These are phyloP conservation scores for Pollenia labialis DNA, from an alignment of 2,888 invertebrate genomes.

Conservation along the genomic window DNA sequence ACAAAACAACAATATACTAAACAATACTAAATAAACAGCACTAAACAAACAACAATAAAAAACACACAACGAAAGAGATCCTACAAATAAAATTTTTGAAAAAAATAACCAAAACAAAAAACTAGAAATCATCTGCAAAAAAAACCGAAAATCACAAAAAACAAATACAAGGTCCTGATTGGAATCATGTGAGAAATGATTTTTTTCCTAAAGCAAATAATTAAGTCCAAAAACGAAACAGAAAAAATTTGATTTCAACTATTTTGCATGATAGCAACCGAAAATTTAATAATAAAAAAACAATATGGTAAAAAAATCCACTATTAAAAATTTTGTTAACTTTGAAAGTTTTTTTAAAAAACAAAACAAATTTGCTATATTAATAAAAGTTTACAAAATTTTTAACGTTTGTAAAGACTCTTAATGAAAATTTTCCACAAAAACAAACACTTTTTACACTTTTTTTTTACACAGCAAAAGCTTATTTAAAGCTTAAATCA, in stretches of 20 bases:
- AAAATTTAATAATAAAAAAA: slow-evolving; percentile 19
- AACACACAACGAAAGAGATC: slow-evolving; percentile 62
- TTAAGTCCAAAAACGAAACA: slow-evolving; percentile 65
- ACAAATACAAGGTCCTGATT: slow-evolving; percentile 72
- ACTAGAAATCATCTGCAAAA: slow-evolving; percentile 4
- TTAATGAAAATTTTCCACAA: slow-evolving; percentile 81
- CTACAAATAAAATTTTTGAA: slow-evolving; percentile 60
- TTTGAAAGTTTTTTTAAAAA: slow-evolving; percentile 40
- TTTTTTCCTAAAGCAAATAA: slow-evolving; percentile 73
- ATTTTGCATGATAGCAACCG: slow-evolving; percentile 81
- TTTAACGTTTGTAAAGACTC: slow-evolving; percentile 83
- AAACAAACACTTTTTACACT: slow-evolving; percentile 26
- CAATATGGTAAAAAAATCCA: slow-evolving; percentile 50
- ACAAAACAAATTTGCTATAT: background rate
- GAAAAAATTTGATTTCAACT: slow-evolving; percentile 80
- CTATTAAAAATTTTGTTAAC: slow-evolving; percentile 72
- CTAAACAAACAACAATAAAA: slow-evolving; percentile 12
- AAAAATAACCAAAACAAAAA: background rate
- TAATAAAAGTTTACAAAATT: slow-evolving; percentile 74
- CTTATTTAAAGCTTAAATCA: background rate
- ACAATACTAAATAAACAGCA: slow-evolving; percentile 32
- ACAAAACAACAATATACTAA: slow-evolving; percentile 13
- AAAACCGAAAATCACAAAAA: slow-evolving; percentile 29
- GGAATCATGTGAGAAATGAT: slow-evolving; percentile 83
- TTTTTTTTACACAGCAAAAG: background rate